These are phyloP conservation scores for Drosophila anomalata DNA, from an alignment of 2,888 invertebrate species.

Conservation along the genomic window DNA sequence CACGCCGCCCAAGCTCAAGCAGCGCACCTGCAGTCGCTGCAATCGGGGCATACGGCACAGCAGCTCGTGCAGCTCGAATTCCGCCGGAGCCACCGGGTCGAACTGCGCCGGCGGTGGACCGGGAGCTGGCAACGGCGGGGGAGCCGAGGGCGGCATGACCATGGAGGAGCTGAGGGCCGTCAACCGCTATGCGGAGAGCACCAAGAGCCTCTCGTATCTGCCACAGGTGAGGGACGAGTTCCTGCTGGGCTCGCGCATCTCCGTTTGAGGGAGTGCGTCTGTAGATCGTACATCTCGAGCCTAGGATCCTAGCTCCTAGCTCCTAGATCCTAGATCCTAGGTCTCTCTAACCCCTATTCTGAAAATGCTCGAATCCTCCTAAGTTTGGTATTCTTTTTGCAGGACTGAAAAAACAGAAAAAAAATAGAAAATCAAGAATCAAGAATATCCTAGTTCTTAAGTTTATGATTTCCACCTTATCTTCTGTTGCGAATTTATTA, in stretches of 20 bases:
- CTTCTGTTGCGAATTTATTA: slow-evolving; percentile 28
- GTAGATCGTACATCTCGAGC: slow-evolving; percentile 36
- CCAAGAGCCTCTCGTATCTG: slow-evolving; percentile 94
- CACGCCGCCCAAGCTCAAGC: slow-evolving; percentile 50
- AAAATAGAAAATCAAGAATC: slow-evolving; percentile 42
- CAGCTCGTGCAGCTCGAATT: slow-evolving; percentile 87
- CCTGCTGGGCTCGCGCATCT: slow-evolving; percentile 83
- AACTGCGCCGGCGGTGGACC: slow-evolving; percentile 47
- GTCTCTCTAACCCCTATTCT: slow-evolving; percentile 34
- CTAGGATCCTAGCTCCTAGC: slow-evolving; percentile 9
- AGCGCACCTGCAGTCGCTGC: slow-evolving; percentile 81
- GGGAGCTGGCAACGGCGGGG: slow-evolving; percentile 80
- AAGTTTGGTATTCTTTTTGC: slow-evolving; percentile 69
- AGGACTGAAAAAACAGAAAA: slow-evolving; percentile 33
- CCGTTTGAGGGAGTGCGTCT: slow-evolving; percentile 73
- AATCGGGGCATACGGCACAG: slow-evolving; percentile 83
- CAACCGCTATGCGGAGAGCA: slow-evolving; percentile 95
- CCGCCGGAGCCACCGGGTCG: slow-evolving; percentile 81
- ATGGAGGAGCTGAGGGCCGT: slow-evolving; percentile 93
- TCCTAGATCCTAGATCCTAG: slow-evolving; percentile 35
- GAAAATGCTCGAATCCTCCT: slow-evolving; percentile 52
- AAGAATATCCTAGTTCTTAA: slow-evolving; percentile 43
- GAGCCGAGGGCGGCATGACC: slow-evolving; percentile 86
- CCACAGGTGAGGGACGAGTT: slow-evolving; percentile 90
- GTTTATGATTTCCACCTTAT: slow-evolving; percentile 6